phyloP scores from a whole-genome alignment of 2,888 invertebrate species.

The Philonicus albiceps region DNA sequence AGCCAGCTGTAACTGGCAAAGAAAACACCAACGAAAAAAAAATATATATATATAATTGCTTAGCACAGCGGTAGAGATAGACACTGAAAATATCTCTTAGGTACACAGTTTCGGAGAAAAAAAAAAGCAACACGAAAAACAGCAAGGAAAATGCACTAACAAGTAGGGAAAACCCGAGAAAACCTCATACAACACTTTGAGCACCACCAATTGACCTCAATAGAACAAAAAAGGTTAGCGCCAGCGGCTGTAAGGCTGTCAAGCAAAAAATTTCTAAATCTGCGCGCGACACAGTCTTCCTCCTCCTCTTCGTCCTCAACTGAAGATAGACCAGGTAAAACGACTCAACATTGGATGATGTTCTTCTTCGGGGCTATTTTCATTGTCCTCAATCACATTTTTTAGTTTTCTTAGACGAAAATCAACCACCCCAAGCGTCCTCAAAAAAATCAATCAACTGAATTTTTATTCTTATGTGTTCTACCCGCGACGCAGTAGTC shows the following conservation, averaged over 20 bases:
- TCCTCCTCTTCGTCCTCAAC: background rate
- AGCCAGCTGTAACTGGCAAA: background rate
- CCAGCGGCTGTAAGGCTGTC: background rate
- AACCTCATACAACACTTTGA: background rate
- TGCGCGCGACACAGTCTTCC: background rate
- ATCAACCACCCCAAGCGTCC: background rate
- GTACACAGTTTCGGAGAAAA: background rate
- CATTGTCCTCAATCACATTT: conserved; percentile 37
- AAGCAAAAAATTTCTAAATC: conserved; percentile 12
- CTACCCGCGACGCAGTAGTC: background rate
- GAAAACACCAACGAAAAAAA: background rate
- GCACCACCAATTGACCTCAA: conserved; percentile 29
- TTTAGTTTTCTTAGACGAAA: background rate
- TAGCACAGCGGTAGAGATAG: background rate
- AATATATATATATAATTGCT: background rate
- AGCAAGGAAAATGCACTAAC: background rate
- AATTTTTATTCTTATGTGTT: background rate
- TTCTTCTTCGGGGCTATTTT: conserved; percentile 8
- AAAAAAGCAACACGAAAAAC: background rate
- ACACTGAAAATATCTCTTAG: background rate
- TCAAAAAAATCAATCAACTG: background rate
- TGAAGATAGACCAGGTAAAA: background rate
- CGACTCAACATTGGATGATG: background rate
- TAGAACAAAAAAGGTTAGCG: background rate
- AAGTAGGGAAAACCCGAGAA: background rate